Conservation (phyloP, 2,888 invertebrate species). For the Byasa hedistus region DNA sequence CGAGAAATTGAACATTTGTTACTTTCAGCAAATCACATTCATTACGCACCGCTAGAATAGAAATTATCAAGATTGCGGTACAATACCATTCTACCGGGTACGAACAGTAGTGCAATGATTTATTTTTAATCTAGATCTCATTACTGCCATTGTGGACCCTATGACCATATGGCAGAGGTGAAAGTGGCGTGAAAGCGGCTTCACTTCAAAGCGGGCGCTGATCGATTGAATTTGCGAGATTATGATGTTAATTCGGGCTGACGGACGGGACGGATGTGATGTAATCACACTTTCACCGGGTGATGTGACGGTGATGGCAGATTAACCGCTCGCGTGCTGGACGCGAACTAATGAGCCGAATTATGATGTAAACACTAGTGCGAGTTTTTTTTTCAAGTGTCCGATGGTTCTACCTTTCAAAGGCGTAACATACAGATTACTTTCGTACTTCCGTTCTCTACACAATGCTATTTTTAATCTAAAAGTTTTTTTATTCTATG, state of each 20-base stretch:
- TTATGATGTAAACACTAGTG: slow-evolving; percentile 24
- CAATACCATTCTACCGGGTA: slow-evolving; percentile 20
- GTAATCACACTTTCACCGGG: slow-evolving; percentile 31
- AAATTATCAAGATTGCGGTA: slow-evolving; percentile 16
- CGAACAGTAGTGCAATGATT: slow-evolving; percentile 23
- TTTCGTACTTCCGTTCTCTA: neutral
- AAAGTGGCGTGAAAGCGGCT: neutral
- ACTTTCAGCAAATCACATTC: neutral
- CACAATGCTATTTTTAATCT: no score
- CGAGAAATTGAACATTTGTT: neutral
- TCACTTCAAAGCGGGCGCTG: slow-evolving; percentile 21
- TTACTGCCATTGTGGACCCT: neutral
- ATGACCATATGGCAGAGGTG: neutral
- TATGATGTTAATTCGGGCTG: slow-evolving; percentile 28
- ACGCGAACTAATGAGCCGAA: slow-evolving; percentile 21
- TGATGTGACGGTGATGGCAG: slow-evolving; percentile 21
- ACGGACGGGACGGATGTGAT: slow-evolving; percentile 28
- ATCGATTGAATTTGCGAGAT: slow-evolving; percentile 30
- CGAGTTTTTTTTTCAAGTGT: neutral
- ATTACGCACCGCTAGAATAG: slow-evolving; percentile 3
- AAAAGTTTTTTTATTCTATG: no score
- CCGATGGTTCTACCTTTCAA: slow-evolving; percentile 6
- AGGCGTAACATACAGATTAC: neutral
- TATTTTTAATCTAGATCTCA: slow-evolving; percentile 4
- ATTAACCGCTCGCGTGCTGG: slow-evolving; percentile 31